These are phyloP conservation scores for Enteromius treurensis DNA, from an alignment of 2,797 vertebrate genomes.

Conservation along the genomic window DNA sequence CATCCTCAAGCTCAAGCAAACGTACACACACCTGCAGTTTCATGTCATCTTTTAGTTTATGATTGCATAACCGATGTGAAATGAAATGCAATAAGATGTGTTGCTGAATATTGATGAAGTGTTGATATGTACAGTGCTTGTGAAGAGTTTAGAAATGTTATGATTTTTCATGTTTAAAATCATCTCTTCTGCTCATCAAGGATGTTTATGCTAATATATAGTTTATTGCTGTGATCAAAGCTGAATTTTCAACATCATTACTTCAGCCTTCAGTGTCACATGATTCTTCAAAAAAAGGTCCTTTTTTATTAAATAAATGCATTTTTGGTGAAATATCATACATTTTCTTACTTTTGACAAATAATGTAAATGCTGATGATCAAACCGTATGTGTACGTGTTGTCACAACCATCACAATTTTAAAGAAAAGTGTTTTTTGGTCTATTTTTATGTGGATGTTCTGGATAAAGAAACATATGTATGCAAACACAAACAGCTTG, in stretches of 20 bases:
- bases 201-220: not conserved
- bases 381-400: not conserved
- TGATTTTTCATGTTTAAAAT: not conserved
- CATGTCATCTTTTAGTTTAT: not conserved
- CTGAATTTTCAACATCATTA: not conserved
- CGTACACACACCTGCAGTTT: not conserved
- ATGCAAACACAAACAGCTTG: not conserved
- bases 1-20: not conserved
- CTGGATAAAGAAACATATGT: not conserved
- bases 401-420: not conserved
- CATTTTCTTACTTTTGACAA: not conserved
- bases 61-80: not conserved
- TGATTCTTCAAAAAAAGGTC: not conserved
- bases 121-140: not conserved
- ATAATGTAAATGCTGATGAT: not conserved
- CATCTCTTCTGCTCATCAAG: not conserved
- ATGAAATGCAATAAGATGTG: not conserved
- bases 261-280: not conserved
- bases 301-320: not conserved
- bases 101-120: not conserved
- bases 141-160: not conserved
- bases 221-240: not conserved
- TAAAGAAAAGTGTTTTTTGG: not conserved
- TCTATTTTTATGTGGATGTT: not conserved
- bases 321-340: not conserved